Evolutionary conservation across 2,113 vertebrate genomes (phyloP).

Genomic region (Macrotus californicus): DNA sequence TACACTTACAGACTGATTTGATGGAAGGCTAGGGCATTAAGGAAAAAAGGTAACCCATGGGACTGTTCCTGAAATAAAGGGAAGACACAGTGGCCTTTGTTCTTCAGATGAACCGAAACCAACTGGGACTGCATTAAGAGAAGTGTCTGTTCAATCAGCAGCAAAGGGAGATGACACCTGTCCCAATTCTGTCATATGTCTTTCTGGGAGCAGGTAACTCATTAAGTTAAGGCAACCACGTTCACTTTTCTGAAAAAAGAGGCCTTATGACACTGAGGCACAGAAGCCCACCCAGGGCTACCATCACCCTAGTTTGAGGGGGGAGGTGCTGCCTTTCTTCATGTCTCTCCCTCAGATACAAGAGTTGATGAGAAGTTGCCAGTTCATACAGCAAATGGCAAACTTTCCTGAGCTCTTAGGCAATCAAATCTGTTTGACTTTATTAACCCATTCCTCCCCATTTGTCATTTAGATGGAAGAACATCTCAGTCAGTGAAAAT

Average conservation of each 20-base stretch:
- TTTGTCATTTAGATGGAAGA: slow-evolving; percentile 26
- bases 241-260: background rate
- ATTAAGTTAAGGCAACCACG: background rate
- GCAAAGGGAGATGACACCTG: background rate
- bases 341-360: background rate
- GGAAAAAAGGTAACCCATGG: background rate
- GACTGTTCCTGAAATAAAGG: background rate
- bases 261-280: background rate
- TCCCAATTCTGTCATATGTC: background rate
- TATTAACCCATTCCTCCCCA: background rate
- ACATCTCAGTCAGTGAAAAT: background rate
- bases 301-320: background rate
- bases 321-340: background rate
- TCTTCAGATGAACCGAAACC: background rate
- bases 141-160: background rate
- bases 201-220: background rate
- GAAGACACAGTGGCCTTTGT: background rate
- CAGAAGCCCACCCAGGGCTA: background rate
- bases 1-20: background rate
- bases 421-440: background rate
- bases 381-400: background rate
- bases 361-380: background rate
- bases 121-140: background rate
- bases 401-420: background rate
- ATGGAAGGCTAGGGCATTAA: background rate